These are phyloP conservation scores for Galerucella pusilla DNA, from an alignment of 2,888 invertebrate genomes.

Conservation along the genomic window DNA sequence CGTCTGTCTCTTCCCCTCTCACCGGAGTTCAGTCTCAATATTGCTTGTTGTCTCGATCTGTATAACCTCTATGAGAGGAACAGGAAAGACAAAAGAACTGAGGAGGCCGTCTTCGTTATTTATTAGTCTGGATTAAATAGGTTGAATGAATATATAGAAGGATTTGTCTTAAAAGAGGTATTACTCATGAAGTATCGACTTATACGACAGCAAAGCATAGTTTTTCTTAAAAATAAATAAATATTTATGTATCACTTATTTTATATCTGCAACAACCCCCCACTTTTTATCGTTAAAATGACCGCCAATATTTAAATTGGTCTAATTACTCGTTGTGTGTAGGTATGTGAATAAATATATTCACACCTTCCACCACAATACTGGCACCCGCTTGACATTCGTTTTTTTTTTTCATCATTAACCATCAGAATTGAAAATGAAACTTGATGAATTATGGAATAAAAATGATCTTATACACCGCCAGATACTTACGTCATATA, in stretches of 20 bases:
- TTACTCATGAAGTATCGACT: no score
- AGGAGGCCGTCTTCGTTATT: no score
- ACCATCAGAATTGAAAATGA: neutral
- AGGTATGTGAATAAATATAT: neutral
- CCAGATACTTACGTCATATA: no score
- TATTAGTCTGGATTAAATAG: no score
- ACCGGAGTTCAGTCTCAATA: no score
- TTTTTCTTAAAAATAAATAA: neutral
- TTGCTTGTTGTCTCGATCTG: no score
- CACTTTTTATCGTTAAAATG: neutral
- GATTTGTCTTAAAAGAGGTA: no score
- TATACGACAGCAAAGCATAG: no score
- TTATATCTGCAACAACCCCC: neutral
- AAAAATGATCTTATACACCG: neutral
- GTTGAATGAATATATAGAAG: no score
- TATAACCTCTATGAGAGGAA: no score
- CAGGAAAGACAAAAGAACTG: no score
- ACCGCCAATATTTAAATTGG: neutral
- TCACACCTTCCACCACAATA: slow-evolving; percentile 16
- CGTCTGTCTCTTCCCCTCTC: no score
- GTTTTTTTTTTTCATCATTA: neutral
- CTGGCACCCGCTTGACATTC: slow-evolving; percentile 16
- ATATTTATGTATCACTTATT: neutral
- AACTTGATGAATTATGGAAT: neutral
- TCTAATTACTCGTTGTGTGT: neutral